These are phyloP conservation scores for Chionis minor DNA, from an alignment of 2,113 vertebrate species.

Conservation along the genomic window DNA sequence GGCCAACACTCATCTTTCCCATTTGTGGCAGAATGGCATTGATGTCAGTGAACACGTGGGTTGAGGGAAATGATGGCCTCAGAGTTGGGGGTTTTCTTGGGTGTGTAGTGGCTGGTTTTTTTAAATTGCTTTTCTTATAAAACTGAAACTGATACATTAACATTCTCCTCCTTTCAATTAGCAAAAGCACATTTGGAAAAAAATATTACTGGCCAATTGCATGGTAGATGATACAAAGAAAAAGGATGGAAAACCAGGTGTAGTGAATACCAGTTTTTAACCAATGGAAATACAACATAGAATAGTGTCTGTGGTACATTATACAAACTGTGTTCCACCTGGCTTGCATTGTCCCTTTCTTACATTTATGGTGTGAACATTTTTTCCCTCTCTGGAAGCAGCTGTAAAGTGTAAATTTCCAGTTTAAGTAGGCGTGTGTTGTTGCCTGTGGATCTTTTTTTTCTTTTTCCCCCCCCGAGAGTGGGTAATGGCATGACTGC, in stretches of 20 bases:
- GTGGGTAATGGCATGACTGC: conserved; percentile 31
- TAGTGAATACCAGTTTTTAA: neutral
- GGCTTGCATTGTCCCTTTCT: conserved; percentile 73
- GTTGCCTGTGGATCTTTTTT: conserved; percentile 61
- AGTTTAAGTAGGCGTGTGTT: conserved; percentile 69
- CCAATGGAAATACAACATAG: conserved; percentile 41
- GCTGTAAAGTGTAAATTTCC: conserved; percentile 79
- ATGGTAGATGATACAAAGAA: conserved; percentile 15
- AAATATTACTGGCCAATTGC: neutral
- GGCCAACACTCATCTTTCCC: conserved; percentile 28
- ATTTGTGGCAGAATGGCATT: neutral
- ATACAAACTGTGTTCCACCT: conserved; percentile 71
- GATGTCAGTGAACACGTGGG: neutral
- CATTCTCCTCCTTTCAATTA: conserved; percentile 53
- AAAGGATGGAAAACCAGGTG: conserved; percentile 37
- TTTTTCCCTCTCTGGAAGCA: conserved; percentile 76
- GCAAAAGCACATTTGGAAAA: neutral
- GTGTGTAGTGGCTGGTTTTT: neutral
- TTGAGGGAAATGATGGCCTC: conserved; percentile 6
- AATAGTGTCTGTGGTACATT: conserved; percentile 64
- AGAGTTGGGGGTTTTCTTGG: conserved; percentile 30
- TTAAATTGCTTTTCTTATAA: conserved; percentile 25
- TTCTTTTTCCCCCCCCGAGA: no score
- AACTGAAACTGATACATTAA: conserved; percentile 17
- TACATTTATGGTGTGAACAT: conserved; percentile 74